Evolutionary conservation across 2,888 invertebrate genomes (phyloP), one percentile per base, ranked within the genome.

Genomic region (Lamproptera curius): DNA sequence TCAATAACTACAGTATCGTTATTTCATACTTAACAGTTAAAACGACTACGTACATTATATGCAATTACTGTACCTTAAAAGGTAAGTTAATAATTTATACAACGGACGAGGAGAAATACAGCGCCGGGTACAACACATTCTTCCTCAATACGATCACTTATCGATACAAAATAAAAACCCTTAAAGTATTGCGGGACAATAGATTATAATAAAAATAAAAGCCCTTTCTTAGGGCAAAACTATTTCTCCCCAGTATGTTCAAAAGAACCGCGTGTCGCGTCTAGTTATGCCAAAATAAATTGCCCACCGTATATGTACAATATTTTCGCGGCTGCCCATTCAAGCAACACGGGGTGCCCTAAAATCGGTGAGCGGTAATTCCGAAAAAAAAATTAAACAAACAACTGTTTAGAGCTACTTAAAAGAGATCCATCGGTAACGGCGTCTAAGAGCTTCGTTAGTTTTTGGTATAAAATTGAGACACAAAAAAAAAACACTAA

Each of bases 21-120:
- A 82, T 65, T 80, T 75, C 76, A 76, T 90, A 90, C 91, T 90
- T 91, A 90, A 88, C 82, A 78, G 68, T 81, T 79, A 76, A 84
- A 76, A 76, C 73, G 71, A 78, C 83, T 88, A 87, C 82, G 79
- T 88, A 84, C 83, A 88, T 78, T 86, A 83, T 85, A 84, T 88
- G 80, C 82, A 88, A 76, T 84, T 79, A 82, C 71, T 76, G 67
- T 71, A 71, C 61, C 79, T 82, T 82, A 82, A 61, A 64, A 71
- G 71, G 72, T 76, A 79, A 69, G 70, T 78, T 75, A 85, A 83
- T 86, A 84, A 87, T 85, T 85, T 87, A 85, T 78, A 87, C 81
- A 85, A 76, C 77, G 74, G 69, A 73, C 77, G 78, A 77, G 76
- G 69, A 63, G 65, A 70, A 72, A 63, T 61, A 60, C 61, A 59